Percentiles rank a stretch among this genome's conserved stretches.
Evolutionary conservation across 2,113 vertebrate genomes (phyloP).

Genomic region (Atrichornis clamosus): DNA sequence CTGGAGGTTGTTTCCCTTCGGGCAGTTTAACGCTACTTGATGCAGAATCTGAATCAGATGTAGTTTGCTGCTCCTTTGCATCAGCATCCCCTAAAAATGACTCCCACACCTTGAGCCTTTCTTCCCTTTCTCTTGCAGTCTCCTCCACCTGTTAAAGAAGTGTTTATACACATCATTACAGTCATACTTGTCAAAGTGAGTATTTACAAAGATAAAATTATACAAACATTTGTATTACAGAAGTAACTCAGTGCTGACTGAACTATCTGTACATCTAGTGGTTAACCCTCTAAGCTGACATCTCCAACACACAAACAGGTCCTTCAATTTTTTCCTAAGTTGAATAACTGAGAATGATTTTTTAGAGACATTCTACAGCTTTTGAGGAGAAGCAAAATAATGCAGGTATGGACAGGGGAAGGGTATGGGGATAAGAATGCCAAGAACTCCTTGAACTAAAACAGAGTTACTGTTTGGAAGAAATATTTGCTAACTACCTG

Average conservation of each 20-base stretch:
- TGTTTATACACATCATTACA: background rate
- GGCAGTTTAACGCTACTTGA: conserved; percentile 42
- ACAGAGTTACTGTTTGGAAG: background rate
- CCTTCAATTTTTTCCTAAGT: background rate
- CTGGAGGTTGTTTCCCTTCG: conserved; percentile 25
- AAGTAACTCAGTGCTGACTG: background rate
- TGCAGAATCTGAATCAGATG: background rate
- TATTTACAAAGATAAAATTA: background rate
- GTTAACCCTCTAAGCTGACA: background rate
- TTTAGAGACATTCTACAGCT: background rate
- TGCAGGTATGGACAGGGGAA: background rate
- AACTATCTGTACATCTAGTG: background rate
- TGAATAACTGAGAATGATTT: background rate
- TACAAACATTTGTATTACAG: background rate
- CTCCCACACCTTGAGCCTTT: conserved; percentile 90
- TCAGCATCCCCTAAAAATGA: conserved; percentile 76
- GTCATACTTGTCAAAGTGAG: background rate
- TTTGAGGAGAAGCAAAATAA: background rate
- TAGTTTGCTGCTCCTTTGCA: conserved; percentile 18
- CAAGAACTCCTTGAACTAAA: background rate
- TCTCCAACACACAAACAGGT: background rate
- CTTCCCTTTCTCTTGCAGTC: conserved; percentile 91
- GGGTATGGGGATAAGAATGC: background rate
- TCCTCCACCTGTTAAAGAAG: conserved; percentile 85
- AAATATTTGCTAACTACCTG: conserved; percentile 75